Evolutionary conservation across 2,797 vertebrate species (phyloP).

Genomic region (Crossoptilon crossoptilon): DNA sequence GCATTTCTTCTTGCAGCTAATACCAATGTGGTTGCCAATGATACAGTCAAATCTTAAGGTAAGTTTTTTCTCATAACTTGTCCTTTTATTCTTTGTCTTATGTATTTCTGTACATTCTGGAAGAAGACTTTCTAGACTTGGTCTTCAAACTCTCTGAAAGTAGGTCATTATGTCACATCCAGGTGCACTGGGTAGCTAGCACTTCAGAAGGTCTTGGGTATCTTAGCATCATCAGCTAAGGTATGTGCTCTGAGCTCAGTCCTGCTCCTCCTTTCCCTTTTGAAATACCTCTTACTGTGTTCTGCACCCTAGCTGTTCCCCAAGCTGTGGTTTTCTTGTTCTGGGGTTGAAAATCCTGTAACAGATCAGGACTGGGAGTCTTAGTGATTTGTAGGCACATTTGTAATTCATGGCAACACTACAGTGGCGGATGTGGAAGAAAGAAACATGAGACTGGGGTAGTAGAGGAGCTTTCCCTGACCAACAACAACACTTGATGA

Average conservation of each 20-base stretch:
- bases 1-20: conserved; percentile 84
- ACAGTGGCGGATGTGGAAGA: not conserved
- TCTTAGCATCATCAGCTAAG: not conserved
- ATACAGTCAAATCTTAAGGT: conserved; percentile 98
- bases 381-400: not conserved
- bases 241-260: not conserved
- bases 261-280: not conserved
- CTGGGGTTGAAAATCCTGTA: not conserved
- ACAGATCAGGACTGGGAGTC: not conserved
- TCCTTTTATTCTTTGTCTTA: not conserved
- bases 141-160: not conserved
- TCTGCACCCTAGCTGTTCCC: fast-evolving
- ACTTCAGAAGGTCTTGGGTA: not conserved
- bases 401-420: not conserved
- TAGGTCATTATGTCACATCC: not conserved
- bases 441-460: not conserved
- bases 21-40: conserved; percentile 99
- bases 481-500: not conserved
- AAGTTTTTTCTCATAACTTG: conserved; percentile 46
- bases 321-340: not conserved
- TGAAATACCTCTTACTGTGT: not conserved
- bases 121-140: not conserved
- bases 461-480: not conserved
- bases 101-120: not conserved
- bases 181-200: not conserved